phyloP scores from a whole-genome alignment of 2,113 vertebrate genomes.

The Podocnemis expansa region DNA sequence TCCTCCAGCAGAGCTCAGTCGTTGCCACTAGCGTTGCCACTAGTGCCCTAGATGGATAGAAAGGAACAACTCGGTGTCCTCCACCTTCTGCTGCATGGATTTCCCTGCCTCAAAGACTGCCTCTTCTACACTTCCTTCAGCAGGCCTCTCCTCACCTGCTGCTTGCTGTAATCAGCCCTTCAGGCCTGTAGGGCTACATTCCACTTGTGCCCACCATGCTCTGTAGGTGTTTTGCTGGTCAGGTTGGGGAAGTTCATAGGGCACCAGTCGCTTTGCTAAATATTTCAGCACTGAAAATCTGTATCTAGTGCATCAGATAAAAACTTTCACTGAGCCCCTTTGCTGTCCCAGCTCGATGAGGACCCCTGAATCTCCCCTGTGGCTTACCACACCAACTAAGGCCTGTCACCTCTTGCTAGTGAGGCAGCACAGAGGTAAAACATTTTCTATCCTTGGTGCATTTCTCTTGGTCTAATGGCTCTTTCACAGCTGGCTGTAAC shows the following conservation, averaged over 20 bases:
- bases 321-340: neutral
- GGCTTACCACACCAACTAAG: neutral
- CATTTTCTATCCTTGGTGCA: neutral
- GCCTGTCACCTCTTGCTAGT: neutral
- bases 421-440: neutral
- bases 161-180: neutral
- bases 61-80: too few species aligned
- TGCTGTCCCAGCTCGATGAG: neutral
- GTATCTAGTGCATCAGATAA: neutral
- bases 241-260: neutral
- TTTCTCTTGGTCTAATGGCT: neutral
- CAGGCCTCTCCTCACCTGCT: neutral
- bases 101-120: neutral
- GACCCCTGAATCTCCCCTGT: neutral
- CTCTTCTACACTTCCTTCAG: fast-evolving
- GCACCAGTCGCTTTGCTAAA: neutral
- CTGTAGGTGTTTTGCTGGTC: fast-evolving
- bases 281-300: neutral
- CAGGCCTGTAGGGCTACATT: neutral
- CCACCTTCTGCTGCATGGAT: neutral
- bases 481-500: neutral
- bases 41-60: too few species aligned
- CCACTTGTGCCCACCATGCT: fast-evolving
- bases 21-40: neutral
- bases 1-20: fast-evolving